phyloP scores from a whole-genome alignment of 2,888 invertebrate genomes.

The Epistrophe eligans region DNA sequence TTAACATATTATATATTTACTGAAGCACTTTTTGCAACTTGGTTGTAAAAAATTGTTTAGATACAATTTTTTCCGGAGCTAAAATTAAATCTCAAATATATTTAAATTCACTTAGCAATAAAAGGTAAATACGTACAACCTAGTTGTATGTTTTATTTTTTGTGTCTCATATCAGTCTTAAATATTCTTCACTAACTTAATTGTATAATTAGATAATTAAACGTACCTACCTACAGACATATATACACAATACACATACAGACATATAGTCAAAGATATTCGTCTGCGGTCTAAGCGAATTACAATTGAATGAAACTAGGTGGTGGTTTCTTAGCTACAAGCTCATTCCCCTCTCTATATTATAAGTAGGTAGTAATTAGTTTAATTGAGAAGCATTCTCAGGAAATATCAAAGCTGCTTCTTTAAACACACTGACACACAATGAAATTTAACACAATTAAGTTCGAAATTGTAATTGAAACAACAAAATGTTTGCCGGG shows the following conservation, averaged over 20 bases:
- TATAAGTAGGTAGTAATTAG: constrained; percentile 17
- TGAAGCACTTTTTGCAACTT: too few species aligned
- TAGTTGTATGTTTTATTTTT: background rate
- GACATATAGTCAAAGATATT: constrained; percentile 40
- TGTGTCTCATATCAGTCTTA: background rate
- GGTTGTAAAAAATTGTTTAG: too few species aligned
- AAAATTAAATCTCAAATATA: background rate
- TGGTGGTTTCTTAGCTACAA: constrained; percentile 1
- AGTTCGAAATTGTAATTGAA: constrained; percentile 32
- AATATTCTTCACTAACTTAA: constrained; percentile 53
- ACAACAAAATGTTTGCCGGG: constrained; percentile 28
- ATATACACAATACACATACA: too few species aligned
- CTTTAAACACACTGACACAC: constrained; percentile 20
- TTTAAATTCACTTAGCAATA: background rate
- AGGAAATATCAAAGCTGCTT: constrained; percentile 41
- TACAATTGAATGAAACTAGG: constrained; percentile 29
- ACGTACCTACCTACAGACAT: background rate
- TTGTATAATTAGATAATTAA: constrained; percentile 66
- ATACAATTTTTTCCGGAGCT: too few species aligned
- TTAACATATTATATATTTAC: too few species aligned
- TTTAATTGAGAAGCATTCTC: constrained; percentile 44
- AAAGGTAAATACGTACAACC: background rate
- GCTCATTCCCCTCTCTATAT: background rate
- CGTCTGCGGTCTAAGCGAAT: background rate
- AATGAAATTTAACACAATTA: constrained; percentile 28